These are phyloP conservation scores for Salticus scenicus DNA, from an alignment of 2,888 invertebrate genomes.

Conservation along the genomic window DNA sequence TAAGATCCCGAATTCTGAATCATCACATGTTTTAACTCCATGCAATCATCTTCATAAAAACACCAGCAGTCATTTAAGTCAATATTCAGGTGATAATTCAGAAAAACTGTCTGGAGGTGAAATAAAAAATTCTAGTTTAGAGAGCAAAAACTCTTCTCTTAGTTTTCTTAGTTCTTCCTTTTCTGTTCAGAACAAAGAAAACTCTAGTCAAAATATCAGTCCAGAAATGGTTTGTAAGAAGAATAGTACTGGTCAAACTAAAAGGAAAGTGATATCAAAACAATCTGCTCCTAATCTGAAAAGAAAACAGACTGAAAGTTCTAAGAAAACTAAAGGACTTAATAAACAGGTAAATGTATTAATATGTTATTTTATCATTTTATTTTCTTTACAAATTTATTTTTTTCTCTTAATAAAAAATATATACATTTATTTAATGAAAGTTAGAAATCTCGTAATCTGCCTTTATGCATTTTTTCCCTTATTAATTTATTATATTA, in stretches of 20 bases:
- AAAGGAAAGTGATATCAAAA: conserved; percentile 22
- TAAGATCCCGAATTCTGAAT: not conserved
- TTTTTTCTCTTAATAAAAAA: too few species aligned
- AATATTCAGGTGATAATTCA: not conserved
- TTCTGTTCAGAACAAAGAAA: conserved; percentile 31
- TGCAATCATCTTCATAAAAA: conserved; percentile 12
- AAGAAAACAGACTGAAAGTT: not conserved
- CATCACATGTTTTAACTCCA: not conserved
- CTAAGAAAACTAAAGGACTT: conserved; percentile 15
- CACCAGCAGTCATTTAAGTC: not conserved
- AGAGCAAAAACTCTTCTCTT: not conserved
- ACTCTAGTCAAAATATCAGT: not conserved
- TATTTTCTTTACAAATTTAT: too few species aligned
- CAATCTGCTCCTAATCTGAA: not conserved
- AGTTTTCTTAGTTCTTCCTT: not conserved
- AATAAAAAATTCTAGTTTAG: not conserved
- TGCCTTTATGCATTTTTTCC: too few species aligned
- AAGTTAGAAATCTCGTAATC: too few species aligned
- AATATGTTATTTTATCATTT: too few species aligned
- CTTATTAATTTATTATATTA: too few species aligned
- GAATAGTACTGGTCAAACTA: conserved; percentile 21
- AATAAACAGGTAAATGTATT: conserved; percentile 34
- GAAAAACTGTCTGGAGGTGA: conserved; percentile 11
- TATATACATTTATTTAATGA: too few species aligned
- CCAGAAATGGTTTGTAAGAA: not conserved